phyloP scores from a whole-genome alignment of 2,113 vertebrate genomes.

The Malurus cyaneus region DNA sequence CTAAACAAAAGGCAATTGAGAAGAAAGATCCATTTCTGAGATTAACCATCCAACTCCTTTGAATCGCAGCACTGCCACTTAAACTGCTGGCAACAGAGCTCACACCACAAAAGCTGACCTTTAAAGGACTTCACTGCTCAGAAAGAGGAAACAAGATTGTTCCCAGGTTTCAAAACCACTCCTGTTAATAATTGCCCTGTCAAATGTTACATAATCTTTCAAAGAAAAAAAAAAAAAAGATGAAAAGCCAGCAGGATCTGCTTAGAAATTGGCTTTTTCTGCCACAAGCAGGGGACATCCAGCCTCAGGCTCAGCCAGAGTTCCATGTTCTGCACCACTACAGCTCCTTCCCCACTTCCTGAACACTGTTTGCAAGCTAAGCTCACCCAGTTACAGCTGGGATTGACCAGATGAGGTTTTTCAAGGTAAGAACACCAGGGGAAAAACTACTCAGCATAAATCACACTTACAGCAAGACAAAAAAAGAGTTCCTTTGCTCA shows the following conservation, averaged over 20 bases:
- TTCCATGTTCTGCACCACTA: background rate
- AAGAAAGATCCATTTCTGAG: background rate
- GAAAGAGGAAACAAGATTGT: background rate
- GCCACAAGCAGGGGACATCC: background rate
- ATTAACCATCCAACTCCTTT: background rate
- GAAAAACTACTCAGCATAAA: background rate
- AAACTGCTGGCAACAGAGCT: background rate
- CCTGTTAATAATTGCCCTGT: background rate
- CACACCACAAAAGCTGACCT: background rate
- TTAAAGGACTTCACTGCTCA: background rate
- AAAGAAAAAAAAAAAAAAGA: background rate
- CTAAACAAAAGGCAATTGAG: background rate
- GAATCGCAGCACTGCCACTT: background rate
- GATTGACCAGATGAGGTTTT: background rate
- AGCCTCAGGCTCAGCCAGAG: rapidly evolving
- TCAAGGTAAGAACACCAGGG: background rate
- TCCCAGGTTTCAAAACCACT: background rate
- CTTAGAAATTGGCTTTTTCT: background rate
- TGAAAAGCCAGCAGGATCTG: background rate
- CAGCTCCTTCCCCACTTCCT: background rate
- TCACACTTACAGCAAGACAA: background rate
- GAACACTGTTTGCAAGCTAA: background rate
- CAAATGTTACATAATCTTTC: background rate
- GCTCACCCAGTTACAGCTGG: background rate
- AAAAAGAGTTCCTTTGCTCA: background rate